These are phyloP conservation scores for Aramus guarauna DNA, from an alignment of 2,113 vertebrate genomes.

Conservation along the genomic window DNA sequence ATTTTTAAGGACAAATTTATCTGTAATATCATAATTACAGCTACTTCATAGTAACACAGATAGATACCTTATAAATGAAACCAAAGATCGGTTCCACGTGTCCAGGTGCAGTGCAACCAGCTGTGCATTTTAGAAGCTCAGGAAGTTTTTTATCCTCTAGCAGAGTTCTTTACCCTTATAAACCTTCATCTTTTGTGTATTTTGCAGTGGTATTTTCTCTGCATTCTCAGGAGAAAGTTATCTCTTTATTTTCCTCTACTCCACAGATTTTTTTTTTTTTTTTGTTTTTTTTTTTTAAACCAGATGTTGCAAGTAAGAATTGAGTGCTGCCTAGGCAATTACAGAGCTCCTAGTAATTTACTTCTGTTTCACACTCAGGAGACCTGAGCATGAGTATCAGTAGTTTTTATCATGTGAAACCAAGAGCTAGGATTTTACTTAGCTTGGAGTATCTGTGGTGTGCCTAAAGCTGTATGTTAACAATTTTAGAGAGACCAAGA, in stretches of 20 bases:
- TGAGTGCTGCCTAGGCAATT: background rate
- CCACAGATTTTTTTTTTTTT: background rate
- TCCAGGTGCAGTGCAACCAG: background rate
- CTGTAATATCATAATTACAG: background rate
- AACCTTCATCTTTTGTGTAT: background rate
- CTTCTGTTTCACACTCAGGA: slow-evolving; percentile 7
- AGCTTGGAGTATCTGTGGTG: background rate
- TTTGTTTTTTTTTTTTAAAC: background rate
- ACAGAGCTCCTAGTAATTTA: background rate
- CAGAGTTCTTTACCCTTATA: background rate
- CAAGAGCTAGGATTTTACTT: background rate
- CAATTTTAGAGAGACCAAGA: background rate
- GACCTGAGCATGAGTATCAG: background rate
- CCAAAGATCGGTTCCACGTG: background rate
- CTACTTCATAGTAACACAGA: background rate
- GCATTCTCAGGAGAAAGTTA: background rate
- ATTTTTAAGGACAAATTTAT: background rate
- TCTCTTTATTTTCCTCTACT: background rate
- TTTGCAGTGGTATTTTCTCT: background rate
- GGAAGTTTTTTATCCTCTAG: background rate
- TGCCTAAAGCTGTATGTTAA: background rate
- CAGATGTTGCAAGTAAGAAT: background rate
- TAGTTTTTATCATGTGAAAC: slow-evolving; percentile 2
- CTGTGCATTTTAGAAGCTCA: background rate
- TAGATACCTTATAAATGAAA: background rate